A percentile compares a stretch with the other conserved stretches of the same genome.
Evolutionary conservation across 2,113 vertebrate species (phyloP).

Genomic region (Ageneiosus marmoratus): DNA sequence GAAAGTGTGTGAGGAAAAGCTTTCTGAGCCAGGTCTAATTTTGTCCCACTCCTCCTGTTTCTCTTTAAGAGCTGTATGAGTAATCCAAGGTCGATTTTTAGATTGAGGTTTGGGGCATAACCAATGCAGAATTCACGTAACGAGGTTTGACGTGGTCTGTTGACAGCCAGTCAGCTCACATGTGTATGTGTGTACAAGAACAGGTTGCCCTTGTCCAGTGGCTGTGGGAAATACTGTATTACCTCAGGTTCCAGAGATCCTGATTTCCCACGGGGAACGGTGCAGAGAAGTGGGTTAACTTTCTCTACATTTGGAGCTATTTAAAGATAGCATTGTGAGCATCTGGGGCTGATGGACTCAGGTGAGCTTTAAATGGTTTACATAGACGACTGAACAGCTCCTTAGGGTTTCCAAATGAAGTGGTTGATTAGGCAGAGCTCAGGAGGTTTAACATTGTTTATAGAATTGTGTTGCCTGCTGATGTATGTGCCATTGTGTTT

Average conservation of each 20-base stretch:
- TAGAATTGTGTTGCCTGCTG: neutral
- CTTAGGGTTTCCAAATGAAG: constrained; percentile 6
- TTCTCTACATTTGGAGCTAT: constrained; percentile 31
- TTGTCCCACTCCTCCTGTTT: neutral
- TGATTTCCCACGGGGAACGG: constrained; percentile 66
- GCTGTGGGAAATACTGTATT: constrained; percentile 69
- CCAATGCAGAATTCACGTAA: constrained; percentile 6
- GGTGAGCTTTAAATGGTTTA: constrained; percentile 22
- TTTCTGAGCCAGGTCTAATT: neutral
- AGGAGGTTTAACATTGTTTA: neutral
- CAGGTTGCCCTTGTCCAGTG: constrained; percentile 8
- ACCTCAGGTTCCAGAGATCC: constrained; percentile 57
- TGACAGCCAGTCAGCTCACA: neutral
- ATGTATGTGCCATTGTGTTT: constrained; percentile 11
- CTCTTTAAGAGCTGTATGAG: neutral
- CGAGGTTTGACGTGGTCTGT: neutral
- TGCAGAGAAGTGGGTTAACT: constrained; percentile 58
- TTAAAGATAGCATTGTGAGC: neutral
- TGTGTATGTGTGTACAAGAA: constrained; percentile 47
- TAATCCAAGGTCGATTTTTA: neutral
- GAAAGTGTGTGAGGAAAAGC: constrained; percentile 16
- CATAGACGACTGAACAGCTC: constrained; percentile 19
- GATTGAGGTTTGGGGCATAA: neutral
- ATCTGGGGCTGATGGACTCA: constrained; percentile 24
- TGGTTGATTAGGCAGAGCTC: constrained; percentile 3